A percentile compares a stretch with the other conserved stretches of the same genome.
These are phyloP conservation scores for Pseudorectes ferrugineus DNA, from an alignment of 2,113 vertebrate genomes.

Conservation along the genomic window DNA sequence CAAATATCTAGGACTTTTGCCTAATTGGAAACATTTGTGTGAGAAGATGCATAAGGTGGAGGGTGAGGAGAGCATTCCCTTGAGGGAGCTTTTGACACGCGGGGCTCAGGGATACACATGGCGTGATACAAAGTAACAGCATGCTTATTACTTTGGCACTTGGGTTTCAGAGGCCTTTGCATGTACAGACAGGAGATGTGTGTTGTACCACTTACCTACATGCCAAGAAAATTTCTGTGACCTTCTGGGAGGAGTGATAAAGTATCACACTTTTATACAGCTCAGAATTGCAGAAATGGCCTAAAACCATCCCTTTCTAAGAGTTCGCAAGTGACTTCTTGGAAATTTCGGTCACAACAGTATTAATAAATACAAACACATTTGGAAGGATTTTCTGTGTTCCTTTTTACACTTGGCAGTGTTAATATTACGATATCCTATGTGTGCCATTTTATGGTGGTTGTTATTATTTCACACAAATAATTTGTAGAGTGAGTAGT, in stretches of 20 bases:
- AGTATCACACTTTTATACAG: not conserved
- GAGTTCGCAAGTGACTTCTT: not conserved
- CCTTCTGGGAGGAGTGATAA: not conserved
- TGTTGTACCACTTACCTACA: not conserved
- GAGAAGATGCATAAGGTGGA: not conserved
- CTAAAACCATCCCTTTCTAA: not conserved
- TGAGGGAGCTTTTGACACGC: not conserved
- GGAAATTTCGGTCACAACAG: not conserved
- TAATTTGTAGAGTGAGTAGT: not conserved
- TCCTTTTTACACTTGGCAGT: not conserved
- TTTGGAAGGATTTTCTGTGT: not conserved
- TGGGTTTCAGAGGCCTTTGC: not conserved
- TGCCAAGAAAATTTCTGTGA: not conserved
- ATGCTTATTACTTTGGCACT: not conserved
- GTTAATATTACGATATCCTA: not conserved
- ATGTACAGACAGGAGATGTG: accelerated
- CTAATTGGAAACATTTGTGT: not conserved
- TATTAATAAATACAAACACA: not conserved
- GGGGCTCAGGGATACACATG: accelerated
- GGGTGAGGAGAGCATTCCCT: not conserved
- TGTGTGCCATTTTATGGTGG: not conserved
- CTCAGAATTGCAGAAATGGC: not conserved
- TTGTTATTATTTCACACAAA: not conserved
- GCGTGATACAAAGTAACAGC: not conserved
- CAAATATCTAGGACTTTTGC: not conserved